A percentile compares a stretch with the other conserved stretches of the same genome.
These are phyloP conservation scores for Saccostrea glomerata DNA, from an alignment of 1,140 invertebrate genomes.

Conservation along the genomic window DNA sequence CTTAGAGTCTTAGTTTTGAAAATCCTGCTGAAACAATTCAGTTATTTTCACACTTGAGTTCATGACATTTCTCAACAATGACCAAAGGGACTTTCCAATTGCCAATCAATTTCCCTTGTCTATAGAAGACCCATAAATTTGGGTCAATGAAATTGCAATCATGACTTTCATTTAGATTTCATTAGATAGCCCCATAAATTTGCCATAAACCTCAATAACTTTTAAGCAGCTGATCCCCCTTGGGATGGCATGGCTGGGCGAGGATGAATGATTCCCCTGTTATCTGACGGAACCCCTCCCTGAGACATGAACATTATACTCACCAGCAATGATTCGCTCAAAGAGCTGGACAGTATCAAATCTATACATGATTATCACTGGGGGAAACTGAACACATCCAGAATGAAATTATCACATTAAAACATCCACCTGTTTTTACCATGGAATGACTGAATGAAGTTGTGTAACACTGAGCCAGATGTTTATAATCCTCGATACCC, in stretches of 20 bases:
- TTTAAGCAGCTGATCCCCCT: background rate
- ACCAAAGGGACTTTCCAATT: background rate
- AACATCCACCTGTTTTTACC: constrained; percentile 2
- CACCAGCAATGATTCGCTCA: constrained; percentile 12
- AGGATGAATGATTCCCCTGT: background rate
- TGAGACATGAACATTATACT: background rate
- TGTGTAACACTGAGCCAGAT: background rate
- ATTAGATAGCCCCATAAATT: constrained; percentile 26
- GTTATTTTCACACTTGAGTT: background rate
- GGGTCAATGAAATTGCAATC: constrained; percentile 31
- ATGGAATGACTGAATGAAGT: background rate
- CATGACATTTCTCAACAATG: background rate
- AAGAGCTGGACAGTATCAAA: background rate
- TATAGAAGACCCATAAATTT: constrained; percentile 7
- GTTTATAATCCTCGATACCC: constrained; percentile 1
- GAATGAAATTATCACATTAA: background rate
- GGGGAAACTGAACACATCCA: background rate
- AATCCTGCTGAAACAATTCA: constrained; percentile 20
- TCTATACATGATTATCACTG: background rate
- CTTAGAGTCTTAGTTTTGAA: background rate
- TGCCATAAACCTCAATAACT: background rate
- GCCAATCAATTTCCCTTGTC: background rate
- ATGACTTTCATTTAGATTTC: constrained; percentile 31
- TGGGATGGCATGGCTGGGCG: background rate
- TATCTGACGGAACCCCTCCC: background rate